Evolutionary conservation across 2,797 vertebrate species (phyloP).

Genomic region (Sebastes alutus): DNA sequence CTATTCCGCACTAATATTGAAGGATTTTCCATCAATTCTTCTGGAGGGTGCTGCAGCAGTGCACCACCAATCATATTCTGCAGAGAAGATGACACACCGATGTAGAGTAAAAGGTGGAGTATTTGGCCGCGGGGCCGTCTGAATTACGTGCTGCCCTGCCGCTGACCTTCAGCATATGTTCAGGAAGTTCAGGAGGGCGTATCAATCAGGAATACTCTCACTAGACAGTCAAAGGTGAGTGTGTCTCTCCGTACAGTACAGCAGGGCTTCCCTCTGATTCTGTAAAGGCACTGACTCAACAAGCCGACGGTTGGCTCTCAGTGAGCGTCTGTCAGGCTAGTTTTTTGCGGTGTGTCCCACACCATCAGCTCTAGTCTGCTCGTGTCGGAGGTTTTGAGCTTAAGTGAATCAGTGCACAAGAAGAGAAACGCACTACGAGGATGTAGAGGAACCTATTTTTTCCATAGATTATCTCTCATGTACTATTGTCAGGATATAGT

Average conservation of each 20-base stretch:
- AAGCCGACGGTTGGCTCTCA: no score
- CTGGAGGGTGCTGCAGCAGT: not conserved
- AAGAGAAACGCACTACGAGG: no score
- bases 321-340: no score
- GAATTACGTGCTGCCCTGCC: constrained; percentile 31
- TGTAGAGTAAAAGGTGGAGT: constrained; percentile 6
- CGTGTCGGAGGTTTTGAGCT: no score
- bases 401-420: no score
- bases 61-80: not conserved
- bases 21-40: not conserved
- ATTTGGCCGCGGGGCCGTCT: constrained; percentile 30
- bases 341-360: no score
- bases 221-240: constrained; percentile 32
- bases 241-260: not conserved
- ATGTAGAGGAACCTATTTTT: no score
- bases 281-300: not conserved
- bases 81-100: not conserved
- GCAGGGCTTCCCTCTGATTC: not conserved
- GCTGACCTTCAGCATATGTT: constrained; percentile 57
- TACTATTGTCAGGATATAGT: no score
- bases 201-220: constrained; percentile 48
- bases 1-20: not conserved
- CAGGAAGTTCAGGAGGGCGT: constrained; percentile 35
- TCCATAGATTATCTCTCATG: no score
- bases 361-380: no score